phyloP scores from a whole-genome alignment of 37 sponge, comb jelly and placozoan genomes.

The Halisarca cf. caerulea region DNA sequence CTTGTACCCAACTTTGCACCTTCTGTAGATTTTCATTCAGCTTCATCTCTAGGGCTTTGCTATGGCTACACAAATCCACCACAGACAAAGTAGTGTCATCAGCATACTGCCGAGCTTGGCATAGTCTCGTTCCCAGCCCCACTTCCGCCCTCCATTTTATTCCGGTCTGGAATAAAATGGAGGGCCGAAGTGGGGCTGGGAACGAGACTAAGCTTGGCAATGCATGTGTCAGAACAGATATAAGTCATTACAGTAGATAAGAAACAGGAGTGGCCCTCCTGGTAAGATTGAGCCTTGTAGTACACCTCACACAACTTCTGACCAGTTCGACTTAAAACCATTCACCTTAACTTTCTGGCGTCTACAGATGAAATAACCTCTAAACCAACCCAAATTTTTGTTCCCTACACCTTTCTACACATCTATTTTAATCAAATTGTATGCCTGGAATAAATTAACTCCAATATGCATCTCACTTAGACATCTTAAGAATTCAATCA shows the following conservation, averaged over 20 bases:
- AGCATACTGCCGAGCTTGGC: constrained; percentile 27
- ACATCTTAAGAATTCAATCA: no score
- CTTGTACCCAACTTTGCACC: not conserved
- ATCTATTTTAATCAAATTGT: no score
- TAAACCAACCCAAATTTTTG: constrained; percentile 27
- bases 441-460: no score
- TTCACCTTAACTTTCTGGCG: constrained; percentile 26
- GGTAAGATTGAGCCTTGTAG: constrained; percentile 45
- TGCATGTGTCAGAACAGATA: not conserved
- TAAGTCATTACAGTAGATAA: constrained; percentile 40
- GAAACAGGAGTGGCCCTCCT: constrained; percentile 47
- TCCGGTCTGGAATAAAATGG: no score
- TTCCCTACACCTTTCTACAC: constrained; percentile 27
- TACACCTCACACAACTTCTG: constrained; percentile 22
- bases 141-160: no score
- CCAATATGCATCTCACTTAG: no score
- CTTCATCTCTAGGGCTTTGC: not conserved
- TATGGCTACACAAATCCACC: not conserved
- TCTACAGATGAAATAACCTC: constrained; percentile 9
- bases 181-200: no score
- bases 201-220: no score
- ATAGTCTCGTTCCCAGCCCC: no score
- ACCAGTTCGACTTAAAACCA: constrained; percentile 7
- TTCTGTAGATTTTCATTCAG: not conserved
- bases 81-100: constrained; percentile 32